Base-by-base conservation (phyloP, 2,113 vertebrate species). In the Pluvialis apricaria region DNA sequence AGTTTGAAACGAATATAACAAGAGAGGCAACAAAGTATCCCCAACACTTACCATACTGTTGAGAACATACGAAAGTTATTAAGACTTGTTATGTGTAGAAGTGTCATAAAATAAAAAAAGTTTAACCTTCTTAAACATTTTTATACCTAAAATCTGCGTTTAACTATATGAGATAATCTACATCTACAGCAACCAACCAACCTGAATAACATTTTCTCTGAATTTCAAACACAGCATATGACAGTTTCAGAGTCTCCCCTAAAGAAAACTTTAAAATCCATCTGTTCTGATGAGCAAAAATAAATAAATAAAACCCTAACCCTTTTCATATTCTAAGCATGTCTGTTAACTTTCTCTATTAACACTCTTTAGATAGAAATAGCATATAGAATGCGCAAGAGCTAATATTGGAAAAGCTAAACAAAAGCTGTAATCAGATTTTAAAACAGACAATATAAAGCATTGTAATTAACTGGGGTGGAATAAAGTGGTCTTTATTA, bases 391-490 rank as follows among this genome's bases (percentile, higher is more conserved):
- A 54, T 51, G 38, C 34, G 13, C 91, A 44, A 83, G 78, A 60
- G 94, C 71, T 96, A 89, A 95, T 79, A 96, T 51, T 92, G 75
- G 81, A 95, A 93, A 97, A 89, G 84, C 77, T 62, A 95, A 96
- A 96, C 94, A 94, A 97, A 96, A 96, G 92, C 93, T 92, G 82
- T 86, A 96, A 94, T 97, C 95, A 81, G 80, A 97, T 97, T 97
- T 97, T 82, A 89, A 94, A 97, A 61, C 73, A 96, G 94, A 86
- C 86, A 95, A 91, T 88, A 92, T 95, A 91, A 96, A 96, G 76
- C 76, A 88, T 70, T 95, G 83, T 96, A 92, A 96, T 96, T 96
- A 96, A 94, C 88, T 94, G 78, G 72, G 64, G 70, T 89, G 92
- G 92, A 91, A 96, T 96, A 83, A 95, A 90, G 91, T 96, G 79